Base-by-base conservation (phyloP, 2,113 vertebrate genomes). In the Anarrhichthys ocellatus region DNA sequence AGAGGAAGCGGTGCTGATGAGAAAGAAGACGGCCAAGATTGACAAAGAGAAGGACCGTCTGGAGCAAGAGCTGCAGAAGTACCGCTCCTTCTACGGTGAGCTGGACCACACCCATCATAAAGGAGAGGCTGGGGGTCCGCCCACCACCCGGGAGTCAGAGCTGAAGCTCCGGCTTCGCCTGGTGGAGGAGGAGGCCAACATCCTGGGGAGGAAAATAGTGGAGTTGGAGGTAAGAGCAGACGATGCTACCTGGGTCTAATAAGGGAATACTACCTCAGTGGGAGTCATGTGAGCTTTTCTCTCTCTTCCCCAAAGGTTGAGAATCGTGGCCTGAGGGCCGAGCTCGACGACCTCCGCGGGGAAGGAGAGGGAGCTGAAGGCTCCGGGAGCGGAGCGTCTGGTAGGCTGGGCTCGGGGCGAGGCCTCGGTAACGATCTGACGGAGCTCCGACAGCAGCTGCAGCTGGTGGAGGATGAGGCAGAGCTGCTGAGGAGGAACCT, bases 101-200 rank as follows among this genome's bases (percentile, higher is more conserved):
- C 95, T 99, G 83, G 97, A 99, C 91, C 98, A 97, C 62, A 96
- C 96, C 70, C 95, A 98, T 84, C 97, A 97, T 40, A 99, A 99
- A 93, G 97, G 98, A 4, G 98, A 99, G 90, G 97, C 97, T 0
- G 97, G 97, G 38, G 98, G 98, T 0, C 98, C 98, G 1, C 98
- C 98, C 69, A 99, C 97, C 84, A 98, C 97, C 44, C 95, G 98
- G 13, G 98, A 99, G 88, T 97, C 98, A 0, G 98, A 98, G 75
- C 96, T 99, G 59, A 99, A 98, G 91, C 96, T 99, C 6, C 93
- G 98, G 24, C 90, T 99, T 54, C 95, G 98, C 29, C 92, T 99
- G 74, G 98, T 99, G 86, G 98, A 99, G 87, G 98, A 99, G 79
- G 98, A 99, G 92, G 98, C 98, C 86, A 99, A 99, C 92, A 99